Evolutionary conservation across 2,888 invertebrate species (phyloP).

Genomic region (Sphinx pinastri): DNA sequence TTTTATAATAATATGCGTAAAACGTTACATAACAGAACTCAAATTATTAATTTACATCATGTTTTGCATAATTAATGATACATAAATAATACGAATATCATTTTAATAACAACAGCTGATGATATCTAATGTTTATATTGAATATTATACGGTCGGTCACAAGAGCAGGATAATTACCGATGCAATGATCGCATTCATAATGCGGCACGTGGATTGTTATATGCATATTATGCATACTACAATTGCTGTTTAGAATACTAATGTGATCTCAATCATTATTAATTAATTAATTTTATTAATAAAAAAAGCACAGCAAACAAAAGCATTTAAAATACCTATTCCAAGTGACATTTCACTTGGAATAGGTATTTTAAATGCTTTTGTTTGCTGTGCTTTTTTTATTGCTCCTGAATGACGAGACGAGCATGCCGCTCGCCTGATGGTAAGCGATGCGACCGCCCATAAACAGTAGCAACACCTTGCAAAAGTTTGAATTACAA

Average conservation of each 20-base stretch:
- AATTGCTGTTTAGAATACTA: background rate
- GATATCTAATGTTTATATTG: conserved; percentile 42
- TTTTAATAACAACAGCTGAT: conserved; percentile 22
- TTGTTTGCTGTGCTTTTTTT: no score
- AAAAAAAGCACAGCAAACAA: no score
- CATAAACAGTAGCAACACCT: no score
- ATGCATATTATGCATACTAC: conserved; percentile 34
- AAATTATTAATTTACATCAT: conserved; percentile 16
- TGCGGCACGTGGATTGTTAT: conserved; percentile 13
- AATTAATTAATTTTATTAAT: no score
- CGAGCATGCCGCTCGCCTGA: no score
- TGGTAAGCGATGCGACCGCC: no score
- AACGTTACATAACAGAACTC: background rate
- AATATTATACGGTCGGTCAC: conserved; percentile 26
- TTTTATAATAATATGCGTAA: background rate
- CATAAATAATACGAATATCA: conserved; percentile 24
- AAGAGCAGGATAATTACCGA: conserved; percentile 35
- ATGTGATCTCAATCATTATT: no score
- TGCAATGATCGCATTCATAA: conserved; percentile 1
- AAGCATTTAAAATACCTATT: no score
- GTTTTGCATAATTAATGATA: conserved; percentile 26
- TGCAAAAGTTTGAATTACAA: no score
- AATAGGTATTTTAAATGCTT: no score
- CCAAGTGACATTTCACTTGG: no score
- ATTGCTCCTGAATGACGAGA: no score